Evolutionary conservation across 2,888 invertebrate genomes (phyloP).

Genomic region (Stomorhina lunata): DNA sequence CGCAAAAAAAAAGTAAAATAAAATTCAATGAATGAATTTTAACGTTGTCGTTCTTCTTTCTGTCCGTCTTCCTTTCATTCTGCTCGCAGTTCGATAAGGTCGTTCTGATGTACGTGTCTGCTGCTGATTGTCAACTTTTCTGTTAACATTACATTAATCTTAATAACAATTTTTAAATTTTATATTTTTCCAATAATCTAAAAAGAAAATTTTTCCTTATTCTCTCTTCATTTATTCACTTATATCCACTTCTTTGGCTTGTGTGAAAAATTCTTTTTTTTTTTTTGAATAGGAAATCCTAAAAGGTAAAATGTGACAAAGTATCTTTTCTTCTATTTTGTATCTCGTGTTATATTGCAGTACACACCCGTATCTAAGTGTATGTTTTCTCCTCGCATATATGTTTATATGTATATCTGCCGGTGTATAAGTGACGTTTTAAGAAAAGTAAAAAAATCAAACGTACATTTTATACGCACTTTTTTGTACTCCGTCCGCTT

Average conservation of each 20-base stretch:
- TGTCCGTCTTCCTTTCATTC: no score
- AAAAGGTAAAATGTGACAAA: conserved; percentile 51
- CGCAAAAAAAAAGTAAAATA: conserved; percentile 42
- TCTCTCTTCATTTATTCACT: conserved; percentile 16
- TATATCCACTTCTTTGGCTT: no score
- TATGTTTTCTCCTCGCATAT: not conserved
- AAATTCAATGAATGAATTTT: conserved; percentile 64
- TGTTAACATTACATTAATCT: no score
- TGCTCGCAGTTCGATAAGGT: conserved; percentile 65
- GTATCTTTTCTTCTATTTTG: not conserved
- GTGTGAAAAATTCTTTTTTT: conserved; percentile 38
- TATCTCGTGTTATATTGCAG: not conserved
- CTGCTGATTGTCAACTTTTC: conserved; percentile 57
- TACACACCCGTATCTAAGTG: not conserved
- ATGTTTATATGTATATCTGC: not conserved
- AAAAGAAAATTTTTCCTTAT: conserved; percentile 1
- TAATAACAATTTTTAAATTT: no score
- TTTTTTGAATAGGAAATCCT: conserved; percentile 49
- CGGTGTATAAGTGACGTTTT: conserved; percentile 22
- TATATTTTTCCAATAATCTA: conserved; percentile 10
- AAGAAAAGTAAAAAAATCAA: conserved; percentile 42
- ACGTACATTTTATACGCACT: conserved; percentile 51
- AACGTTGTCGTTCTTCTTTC: no score
- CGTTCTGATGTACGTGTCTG: conserved; percentile 57
- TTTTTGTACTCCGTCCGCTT: conserved; percentile 66